Conservation (phyloP, 2,113 vertebrate species). For the Boulengeromyrus knoepffleri region DNA sequence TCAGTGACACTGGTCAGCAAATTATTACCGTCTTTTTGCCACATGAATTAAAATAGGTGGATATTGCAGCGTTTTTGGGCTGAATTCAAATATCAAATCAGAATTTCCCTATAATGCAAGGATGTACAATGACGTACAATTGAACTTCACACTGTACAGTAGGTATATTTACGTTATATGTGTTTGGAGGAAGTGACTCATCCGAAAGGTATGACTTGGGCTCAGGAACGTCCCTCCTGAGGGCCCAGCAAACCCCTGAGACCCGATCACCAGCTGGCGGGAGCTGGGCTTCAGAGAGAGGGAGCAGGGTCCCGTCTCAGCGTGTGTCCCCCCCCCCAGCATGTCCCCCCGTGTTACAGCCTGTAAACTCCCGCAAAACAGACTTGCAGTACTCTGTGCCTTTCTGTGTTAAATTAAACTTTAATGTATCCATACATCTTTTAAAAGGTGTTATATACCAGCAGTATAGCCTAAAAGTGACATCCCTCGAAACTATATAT, state of each 20-base stretch:
- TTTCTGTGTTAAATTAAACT: no score
- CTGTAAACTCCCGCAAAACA: background rate
- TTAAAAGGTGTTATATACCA: background rate
- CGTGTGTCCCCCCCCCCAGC: no score
- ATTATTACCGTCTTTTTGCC: background rate
- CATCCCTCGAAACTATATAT: background rate
- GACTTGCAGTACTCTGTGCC: no score
- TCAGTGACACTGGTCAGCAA: background rate
- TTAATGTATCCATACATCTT: background rate
- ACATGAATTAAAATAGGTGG: background rate
- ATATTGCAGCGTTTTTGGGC: background rate
- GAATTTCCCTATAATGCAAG: background rate
- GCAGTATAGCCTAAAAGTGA: background rate
- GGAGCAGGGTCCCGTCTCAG: background rate
- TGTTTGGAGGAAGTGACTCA: background rate
- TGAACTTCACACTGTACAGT: background rate
- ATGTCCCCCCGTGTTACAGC: background rate
- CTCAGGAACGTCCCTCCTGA: background rate
- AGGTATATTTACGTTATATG: background rate
- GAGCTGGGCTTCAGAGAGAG: background rate
- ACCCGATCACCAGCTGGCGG: no score
- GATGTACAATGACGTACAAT: background rate
- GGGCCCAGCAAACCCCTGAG: no score
- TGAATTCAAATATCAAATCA: conserved; percentile 4
- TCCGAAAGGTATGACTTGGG: background rate